Evolutionary conservation across 2,888 invertebrate species (phyloP), one percentile per base, ranked within the genome.

Genomic region (Tortricodes alternella): DNA sequence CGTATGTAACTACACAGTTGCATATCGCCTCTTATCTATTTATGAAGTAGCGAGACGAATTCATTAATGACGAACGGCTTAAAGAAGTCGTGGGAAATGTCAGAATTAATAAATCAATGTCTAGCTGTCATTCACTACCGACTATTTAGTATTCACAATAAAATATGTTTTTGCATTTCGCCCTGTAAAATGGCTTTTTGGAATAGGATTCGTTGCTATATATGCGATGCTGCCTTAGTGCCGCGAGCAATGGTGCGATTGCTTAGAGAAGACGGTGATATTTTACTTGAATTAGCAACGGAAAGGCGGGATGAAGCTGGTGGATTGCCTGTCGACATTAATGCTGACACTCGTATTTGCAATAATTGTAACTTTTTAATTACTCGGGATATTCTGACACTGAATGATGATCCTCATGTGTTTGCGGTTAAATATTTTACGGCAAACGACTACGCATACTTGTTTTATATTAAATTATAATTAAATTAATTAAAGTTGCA

Each of bases 181-280:
- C 19, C 38, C 21, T 19, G 19, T 38, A 21, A 19, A 38, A 23
- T 23, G 6, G 23, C 38, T 38, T 38, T 38, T 38, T 19, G 6
- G 11, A 38, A 38, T 21, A 38, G 38, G 38, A 38, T 19, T 38
- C 13, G 19, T 21, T 38, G 38, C 21, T 38, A 6, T 15, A 38
- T 38, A 19, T 38, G 38, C 38, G 19, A 38, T 11, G 38, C 38
- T 38, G 38, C 38, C 38, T 38, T 21, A 38, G 38, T 38, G 38
- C 38, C 38, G 6, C 38, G 38, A 38, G 38, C 38, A 38, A 38
- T 38, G 21, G 38, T 38, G 21, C 21, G 21, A 38, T 21, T 38
- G 38, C 38, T 21, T 38, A 38, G 38, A 21, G 21, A 21, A 38
- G 21, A 38, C 21, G 38, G 38, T 19, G 35, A 35, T 16, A 35